Percentiles rank a stretch among this genome's conserved stretches.
phyloP scores from a whole-genome alignment of 2,113 vertebrate species.

The Erythrolamprus reginae region DNA sequence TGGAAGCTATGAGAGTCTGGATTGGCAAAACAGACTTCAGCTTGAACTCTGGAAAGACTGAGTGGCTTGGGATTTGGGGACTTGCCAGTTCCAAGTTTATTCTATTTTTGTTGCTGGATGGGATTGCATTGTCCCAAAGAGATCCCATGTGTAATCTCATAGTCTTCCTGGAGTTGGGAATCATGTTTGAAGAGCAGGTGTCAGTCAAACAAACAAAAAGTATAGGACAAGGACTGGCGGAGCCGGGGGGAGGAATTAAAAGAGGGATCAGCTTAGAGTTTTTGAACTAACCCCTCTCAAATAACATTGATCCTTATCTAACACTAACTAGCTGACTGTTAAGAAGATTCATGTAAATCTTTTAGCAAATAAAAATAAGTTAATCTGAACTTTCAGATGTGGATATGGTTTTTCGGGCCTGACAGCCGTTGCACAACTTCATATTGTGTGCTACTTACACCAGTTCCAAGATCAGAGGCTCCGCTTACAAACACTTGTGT shows the following conservation, averaged over 20 bases:
- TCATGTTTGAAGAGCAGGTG: background rate
- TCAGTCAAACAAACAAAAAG: no score
- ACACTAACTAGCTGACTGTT: background rate
- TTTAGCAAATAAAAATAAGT: background rate
- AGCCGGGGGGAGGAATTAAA: background rate
- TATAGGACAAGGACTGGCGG: background rate
- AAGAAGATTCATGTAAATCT: background rate
- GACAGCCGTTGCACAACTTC: background rate
- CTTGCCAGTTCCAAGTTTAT: background rate
- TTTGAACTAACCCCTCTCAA: background rate
- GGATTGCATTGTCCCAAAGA: no score
- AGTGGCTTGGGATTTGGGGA: background rate
- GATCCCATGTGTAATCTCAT: background rate
- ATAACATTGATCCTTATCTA: background rate
- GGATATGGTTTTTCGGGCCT: background rate
- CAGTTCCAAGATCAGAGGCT: background rate
- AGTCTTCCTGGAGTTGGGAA: background rate
- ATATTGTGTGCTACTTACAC: background rate
- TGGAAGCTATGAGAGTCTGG: background rate
- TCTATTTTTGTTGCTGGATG: background rate
- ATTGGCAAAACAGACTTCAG: background rate
- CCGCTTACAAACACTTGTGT: background rate
- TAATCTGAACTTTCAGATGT: background rate
- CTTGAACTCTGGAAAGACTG: background rate
- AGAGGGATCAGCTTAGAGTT: background rate